Conservation (phyloP, 2,113 vertebrate species). For the Prionailurus viverrinus region DNA sequence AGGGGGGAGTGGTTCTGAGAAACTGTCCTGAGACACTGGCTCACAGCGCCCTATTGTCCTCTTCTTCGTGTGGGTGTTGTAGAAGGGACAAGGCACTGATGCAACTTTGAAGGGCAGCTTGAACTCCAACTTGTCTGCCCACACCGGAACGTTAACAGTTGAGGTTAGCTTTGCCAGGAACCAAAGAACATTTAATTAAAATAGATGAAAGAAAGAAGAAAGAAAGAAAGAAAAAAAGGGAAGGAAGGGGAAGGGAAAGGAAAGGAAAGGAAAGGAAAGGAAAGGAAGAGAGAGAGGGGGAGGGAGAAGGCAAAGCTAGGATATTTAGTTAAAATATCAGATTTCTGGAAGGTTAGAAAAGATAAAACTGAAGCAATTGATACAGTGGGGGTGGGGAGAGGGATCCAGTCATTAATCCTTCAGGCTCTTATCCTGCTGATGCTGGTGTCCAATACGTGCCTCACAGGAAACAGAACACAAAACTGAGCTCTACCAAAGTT, state of each 20-base stretch:
- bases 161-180: neutral
- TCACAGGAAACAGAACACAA: neutral
- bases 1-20: neutral
- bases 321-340: slow-evolving; percentile 40
- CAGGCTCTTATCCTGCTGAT: neutral
- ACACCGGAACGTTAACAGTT: neutral
- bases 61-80: neutral
- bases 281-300: neutral
- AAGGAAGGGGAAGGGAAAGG: too few relatives aligned
- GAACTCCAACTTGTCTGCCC: neutral
- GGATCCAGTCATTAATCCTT: neutral
- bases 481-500: neutral
- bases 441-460: neutral
- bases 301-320: slow-evolving; percentile 27
- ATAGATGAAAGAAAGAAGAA: slow-evolving; percentile 15
- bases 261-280: neutral
- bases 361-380: neutral
- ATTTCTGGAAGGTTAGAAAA: slow-evolving; percentile 10
- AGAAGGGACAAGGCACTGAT: neutral
- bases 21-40: neutral
- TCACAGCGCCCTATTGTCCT: neutral
- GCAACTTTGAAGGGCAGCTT: neutral
- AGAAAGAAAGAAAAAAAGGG: too few relatives aligned
- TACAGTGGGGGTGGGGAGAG: neutral
- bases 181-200: slow-evolving; percentile 30